Conservation (phyloP, 2,113 vertebrate genomes). For the Cyphomyrus plagiostoma region DNA sequence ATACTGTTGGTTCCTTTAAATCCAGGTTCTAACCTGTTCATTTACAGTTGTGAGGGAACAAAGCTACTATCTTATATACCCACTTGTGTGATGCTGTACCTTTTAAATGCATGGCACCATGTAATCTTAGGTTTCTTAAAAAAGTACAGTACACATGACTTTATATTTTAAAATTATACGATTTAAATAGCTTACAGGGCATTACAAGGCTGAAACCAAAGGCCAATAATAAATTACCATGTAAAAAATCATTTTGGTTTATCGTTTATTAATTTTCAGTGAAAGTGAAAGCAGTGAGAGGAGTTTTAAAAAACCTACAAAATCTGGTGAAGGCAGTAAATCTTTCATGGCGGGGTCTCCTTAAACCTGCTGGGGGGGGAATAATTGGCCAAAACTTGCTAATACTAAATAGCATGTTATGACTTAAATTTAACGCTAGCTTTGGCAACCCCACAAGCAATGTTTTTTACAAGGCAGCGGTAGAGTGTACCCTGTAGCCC, state of each 20-base stretch:
- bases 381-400: neutral
- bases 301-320: neutral
- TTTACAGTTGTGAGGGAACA: neutral
- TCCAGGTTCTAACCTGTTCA: neutral
- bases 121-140: neutral
- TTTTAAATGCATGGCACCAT: neutral
- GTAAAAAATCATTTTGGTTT: neutral
- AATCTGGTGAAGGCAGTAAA: neutral
- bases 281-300: neutral
- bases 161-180: neutral
- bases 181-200: neutral
- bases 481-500: too few relatives aligned
- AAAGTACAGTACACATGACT: neutral
- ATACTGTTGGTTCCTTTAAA: neutral
- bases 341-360: neutral
- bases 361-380: neutral
- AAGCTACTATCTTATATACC: neutral
- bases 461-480: neutral
- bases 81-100: neutral
- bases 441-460: neutral
- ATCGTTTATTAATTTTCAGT: neutral
- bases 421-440: neutral
- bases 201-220: neutral
- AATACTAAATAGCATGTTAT: neutral
- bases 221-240: neutral